phyloP scores from a whole-genome alignment of 92 coral and sea anemone species.

The Zoanthus sociatus region DNA sequence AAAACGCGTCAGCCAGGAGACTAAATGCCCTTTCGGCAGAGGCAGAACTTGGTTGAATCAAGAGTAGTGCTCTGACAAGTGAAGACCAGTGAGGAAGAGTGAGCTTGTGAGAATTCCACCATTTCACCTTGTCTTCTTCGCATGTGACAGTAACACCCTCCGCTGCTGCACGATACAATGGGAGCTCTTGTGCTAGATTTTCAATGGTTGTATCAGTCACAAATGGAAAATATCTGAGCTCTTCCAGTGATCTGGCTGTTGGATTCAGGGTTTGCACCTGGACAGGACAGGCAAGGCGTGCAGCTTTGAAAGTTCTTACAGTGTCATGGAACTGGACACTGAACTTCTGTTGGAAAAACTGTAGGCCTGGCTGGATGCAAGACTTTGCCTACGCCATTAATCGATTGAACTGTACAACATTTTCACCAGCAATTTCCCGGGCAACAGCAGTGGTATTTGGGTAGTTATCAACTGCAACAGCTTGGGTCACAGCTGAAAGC shows the following conservation, averaged over 20 bases:
- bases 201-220: conserved; percentile 27
- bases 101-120: conserved; percentile 4
- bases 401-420: conserved; percentile 24
- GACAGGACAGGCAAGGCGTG: conserved; percentile 37
- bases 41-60: conserved; percentile 29
- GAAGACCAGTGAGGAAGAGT: conserved; percentile 30
- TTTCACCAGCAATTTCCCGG: conserved; percentile 42
- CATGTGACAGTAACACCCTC: conserved; percentile 28
- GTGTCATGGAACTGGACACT: conserved; percentile 25
- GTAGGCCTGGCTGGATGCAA: conserved; percentile 47
- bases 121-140: conserved; percentile 18
- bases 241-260: conserved; percentile 43
- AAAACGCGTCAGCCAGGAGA: conserved; percentile 3
- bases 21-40: conserved; percentile 22
- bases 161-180: conserved; percentile 37
- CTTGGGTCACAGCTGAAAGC: conserved; percentile 28
- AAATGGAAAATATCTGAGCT: conserved; percentile 33
- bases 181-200: conserved; percentile 43
- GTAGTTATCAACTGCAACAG: conserved; percentile 41
- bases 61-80: conserved; percentile 12
- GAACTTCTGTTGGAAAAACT: conserved; percentile 39
- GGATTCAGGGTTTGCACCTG: conserved; percentile 33
- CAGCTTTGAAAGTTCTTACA: conserved; percentile 34
- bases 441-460: conserved; percentile 43
- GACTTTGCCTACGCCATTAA: conserved; percentile 42